phyloP scores from a whole-genome alignment of 2,888 invertebrate genomes.

The Morpho helenor region DNA sequence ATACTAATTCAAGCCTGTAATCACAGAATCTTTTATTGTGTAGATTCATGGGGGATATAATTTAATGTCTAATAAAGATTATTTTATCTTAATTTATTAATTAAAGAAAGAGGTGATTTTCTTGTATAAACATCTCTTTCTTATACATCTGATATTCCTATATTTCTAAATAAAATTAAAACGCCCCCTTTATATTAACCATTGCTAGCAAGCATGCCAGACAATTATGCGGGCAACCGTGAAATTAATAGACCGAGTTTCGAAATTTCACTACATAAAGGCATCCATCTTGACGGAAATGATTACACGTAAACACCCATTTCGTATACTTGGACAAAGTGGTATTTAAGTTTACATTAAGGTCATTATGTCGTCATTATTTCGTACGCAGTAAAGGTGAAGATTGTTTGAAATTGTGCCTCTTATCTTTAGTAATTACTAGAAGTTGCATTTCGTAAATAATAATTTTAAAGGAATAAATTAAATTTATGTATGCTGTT shows the following conservation, averaged over 20 bases:
- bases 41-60: too few relatives aligned
- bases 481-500: not conserved
- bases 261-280: slow-evolving; percentile 52
- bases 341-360: slow-evolving; percentile 20
- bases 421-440: slow-evolving; percentile 9
- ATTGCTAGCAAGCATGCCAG: slow-evolving; percentile 30
- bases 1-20: too few relatives aligned
- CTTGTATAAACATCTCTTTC: too few relatives aligned
- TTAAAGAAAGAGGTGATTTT: too few relatives aligned
- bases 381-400: slow-evolving; percentile 16
- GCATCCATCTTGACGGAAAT: slow-evolving; percentile 55
- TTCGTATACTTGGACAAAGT: slow-evolving; percentile 22
- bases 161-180: slow-evolving; percentile 17
- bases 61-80: too few relatives aligned
- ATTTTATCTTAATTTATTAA: too few relatives aligned
- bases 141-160: slow-evolving; percentile 3
- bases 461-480: not conserved
- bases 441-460: slow-evolving; percentile 8
- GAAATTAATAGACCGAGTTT: slow-evolving; percentile 58
- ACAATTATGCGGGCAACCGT: slow-evolving; percentile 53
- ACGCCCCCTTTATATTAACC: slow-evolving; percentile 23
- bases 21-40: too few relatives aligned
- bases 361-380: slow-evolving; percentile 18
- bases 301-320: slow-evolving; percentile 45
- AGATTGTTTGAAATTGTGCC: slow-evolving; percentile 15